These are phyloP conservation scores for Philaenus spumarius DNA, from an alignment of 1,140 invertebrate genomes.

Conservation along the genomic window DNA sequence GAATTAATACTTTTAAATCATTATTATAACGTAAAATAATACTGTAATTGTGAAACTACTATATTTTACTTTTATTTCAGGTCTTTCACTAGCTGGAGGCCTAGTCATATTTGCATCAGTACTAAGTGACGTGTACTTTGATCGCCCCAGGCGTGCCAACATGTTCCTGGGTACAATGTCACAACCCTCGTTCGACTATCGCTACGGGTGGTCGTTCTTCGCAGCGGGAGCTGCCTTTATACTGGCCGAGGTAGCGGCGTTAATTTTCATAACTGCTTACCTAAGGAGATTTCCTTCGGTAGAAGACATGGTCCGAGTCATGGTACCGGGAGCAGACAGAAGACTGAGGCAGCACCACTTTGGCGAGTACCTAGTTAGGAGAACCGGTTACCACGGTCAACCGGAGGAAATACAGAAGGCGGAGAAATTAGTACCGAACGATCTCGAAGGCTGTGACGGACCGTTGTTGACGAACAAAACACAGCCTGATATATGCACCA, in stretches of 20 bases:
- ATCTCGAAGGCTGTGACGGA: constrained; percentile 26
- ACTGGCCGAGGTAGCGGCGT: constrained; percentile 55
- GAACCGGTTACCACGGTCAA: constrained; percentile 11
- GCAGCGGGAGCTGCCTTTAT: constrained; percentile 57
- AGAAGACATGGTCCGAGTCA: constrained; percentile 57
- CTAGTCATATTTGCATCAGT: constrained; percentile 55
- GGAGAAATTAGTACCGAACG: constrained; percentile 18
- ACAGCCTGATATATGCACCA: constrained; percentile 23
- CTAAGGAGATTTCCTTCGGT: constrained; percentile 53
- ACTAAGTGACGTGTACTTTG: constrained; percentile 51
- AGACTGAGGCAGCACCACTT: constrained; percentile 37
- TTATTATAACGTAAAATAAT: too few species aligned
- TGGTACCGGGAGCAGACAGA: constrained; percentile 54
- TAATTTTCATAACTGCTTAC: constrained; percentile 52
- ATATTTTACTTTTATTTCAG: constrained; percentile 45
- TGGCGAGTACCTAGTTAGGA: constrained; percentile 9
- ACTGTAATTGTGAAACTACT: too few species aligned
- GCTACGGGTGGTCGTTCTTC: constrained; percentile 66
- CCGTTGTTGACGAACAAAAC: constrained; percentile 16
- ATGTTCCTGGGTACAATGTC: background rate
- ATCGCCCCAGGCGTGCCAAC: constrained; percentile 28
- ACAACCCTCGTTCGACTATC: constrained; percentile 45
- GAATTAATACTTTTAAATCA: too few species aligned
- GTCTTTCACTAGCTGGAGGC: constrained; percentile 53
- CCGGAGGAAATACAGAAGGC: constrained; percentile 14